These are phyloP conservation scores for Copidosoma aretas DNA, from an alignment of 2,888 invertebrate genomes.

Conservation along the genomic window DNA sequence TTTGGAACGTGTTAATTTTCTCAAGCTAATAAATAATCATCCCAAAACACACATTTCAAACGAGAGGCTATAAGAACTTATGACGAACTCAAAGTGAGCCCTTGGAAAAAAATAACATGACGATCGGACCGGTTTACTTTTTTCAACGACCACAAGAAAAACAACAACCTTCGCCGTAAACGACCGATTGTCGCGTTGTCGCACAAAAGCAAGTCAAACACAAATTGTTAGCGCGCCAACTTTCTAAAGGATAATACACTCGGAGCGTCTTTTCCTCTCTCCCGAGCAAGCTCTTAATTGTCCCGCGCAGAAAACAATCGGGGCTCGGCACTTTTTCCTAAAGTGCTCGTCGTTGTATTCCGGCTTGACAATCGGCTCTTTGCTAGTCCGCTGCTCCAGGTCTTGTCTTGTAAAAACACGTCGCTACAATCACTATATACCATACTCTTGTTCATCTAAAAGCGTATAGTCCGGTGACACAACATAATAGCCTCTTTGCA, in stretches of 20 bases:
- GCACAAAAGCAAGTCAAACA: not conserved
- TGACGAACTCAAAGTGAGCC: too few species aligned
- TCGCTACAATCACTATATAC: constrained; percentile 2
- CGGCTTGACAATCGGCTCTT: constrained; percentile 19
- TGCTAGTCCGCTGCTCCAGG: not conserved
- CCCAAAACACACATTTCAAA: too few species aligned
- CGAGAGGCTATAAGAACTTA: too few species aligned
- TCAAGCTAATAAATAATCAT: too few species aligned
- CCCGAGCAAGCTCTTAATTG: constrained; percentile 24
- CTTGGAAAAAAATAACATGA: too few species aligned
- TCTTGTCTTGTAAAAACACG: constrained; percentile 27
- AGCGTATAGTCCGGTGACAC: constrained; percentile 33
- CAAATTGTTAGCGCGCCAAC: constrained; percentile 12
- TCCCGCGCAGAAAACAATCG: constrained; percentile 21
- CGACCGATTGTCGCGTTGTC: not conserved
- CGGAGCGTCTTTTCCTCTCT: not conserved
- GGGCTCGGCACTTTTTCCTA: constrained; percentile 5
- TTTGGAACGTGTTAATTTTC: too few species aligned
- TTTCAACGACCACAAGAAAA: too few species aligned
- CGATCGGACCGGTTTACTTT: too few species aligned
- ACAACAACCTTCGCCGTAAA: not conserved
- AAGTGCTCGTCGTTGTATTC: constrained; percentile 23
- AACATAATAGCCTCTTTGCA: constrained; percentile 40
- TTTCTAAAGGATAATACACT: constrained; percentile 28
- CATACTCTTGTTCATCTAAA: constrained; percentile 34